Conservation (phyloP, 2,797 vertebrate species). For the Chrosomus eos region DNA sequence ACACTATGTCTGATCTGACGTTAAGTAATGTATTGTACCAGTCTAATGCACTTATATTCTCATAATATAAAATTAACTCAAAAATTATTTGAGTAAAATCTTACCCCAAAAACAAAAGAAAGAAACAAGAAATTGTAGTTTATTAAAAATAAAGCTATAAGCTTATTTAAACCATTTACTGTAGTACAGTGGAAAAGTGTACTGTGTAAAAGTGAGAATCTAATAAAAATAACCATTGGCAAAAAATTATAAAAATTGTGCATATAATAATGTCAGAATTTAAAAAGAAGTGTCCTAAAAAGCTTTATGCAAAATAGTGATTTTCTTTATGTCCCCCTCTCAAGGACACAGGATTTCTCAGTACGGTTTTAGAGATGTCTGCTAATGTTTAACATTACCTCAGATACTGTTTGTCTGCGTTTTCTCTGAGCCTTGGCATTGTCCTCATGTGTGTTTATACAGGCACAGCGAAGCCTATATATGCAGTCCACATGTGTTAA, state of each 20-base stretch:
- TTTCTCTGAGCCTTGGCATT: conserved; percentile 42
- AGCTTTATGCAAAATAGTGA: background rate
- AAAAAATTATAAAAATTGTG: background rate
- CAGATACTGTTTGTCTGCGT: conserved; percentile 53
- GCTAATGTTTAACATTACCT: conserved; percentile 31
- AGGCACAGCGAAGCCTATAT: conserved; percentile 37
- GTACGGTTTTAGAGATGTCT: conserved; percentile 32
- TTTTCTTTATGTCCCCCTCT: background rate
- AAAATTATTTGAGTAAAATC: background rate
- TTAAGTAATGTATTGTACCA: background rate
- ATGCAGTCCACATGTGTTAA: conserved; percentile 32
- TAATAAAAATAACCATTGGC: background rate
- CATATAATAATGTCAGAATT: background rate
- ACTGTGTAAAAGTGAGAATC: background rate
- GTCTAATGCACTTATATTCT: background rate
- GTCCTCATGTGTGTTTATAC: conserved; percentile 55
- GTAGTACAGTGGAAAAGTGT: background rate
- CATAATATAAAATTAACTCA: background rate
- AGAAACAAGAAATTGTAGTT: background rate
- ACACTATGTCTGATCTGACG: conserved; percentile 31
- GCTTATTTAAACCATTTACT: background rate
- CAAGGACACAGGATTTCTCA: conserved; percentile 36
- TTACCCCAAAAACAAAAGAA: background rate
- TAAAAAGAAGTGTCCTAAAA: background rate
- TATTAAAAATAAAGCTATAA: background rate